phyloP scores from a whole-genome alignment of 2,113 vertebrate genomes.

The Sceloporus tristichus region DNA sequence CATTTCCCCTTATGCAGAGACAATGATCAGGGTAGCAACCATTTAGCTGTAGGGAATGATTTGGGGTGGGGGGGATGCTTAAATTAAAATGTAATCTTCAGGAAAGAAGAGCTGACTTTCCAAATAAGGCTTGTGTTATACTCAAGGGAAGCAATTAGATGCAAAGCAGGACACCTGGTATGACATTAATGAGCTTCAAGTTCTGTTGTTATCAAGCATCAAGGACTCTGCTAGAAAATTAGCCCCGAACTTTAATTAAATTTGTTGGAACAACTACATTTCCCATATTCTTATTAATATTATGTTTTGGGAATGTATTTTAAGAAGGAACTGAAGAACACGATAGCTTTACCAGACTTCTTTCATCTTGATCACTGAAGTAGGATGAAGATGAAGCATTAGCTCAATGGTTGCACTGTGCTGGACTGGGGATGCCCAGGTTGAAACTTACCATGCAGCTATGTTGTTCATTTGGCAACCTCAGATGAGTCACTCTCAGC shows the following conservation, averaged over 20 bases:
- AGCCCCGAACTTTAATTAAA: slow-evolving; percentile 71
- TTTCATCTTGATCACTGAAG: neutral
- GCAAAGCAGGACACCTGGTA: slow-evolving; percentile 61
- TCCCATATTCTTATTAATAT: slow-evolving; percentile 53
- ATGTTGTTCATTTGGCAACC: neutral
- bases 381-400: neutral
- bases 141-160: slow-evolving; percentile 68
- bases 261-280: slow-evolving; percentile 57
- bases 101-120: slow-evolving; percentile 59
- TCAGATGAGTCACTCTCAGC: neutral
- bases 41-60: neutral
- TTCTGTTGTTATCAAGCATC: slow-evolving; percentile 54
- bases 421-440: too few relatives aligned
- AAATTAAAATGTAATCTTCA: slow-evolving; percentile 47
- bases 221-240: slow-evolving; percentile 58
- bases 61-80: slow-evolving; percentile 12
- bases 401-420: too few relatives aligned
- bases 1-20: rapidly evolving
- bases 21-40: slow-evolving; percentile 26
- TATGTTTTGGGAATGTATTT: slow-evolving; percentile 33
- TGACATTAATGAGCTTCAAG: slow-evolving; percentile 66
- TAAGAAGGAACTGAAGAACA: slow-evolving; percentile 35
- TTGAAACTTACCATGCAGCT: neutral
- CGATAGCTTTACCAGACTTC: slow-evolving; percentile 14
- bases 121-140: slow-evolving; percentile 54